Percentiles rank a stretch among this genome's conserved stretches.
Evolutionary conservation across 2,797 vertebrate genomes (phyloP).

Genomic region (Synanceia verrucosa): DNA sequence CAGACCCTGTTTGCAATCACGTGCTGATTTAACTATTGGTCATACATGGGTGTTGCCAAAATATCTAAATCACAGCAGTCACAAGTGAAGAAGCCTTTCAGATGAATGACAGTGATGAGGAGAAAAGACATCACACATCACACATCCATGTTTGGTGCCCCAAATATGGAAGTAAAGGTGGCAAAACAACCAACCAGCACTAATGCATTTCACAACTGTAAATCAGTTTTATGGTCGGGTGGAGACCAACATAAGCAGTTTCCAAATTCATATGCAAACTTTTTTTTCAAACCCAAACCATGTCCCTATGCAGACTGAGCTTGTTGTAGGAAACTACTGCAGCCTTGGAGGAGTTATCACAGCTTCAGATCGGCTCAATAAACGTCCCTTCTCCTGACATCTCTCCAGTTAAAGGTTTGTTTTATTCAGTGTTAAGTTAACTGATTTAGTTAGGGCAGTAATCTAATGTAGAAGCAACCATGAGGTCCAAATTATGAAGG

Average conservation of each 20-base stretch:
- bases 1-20: too few species aligned
- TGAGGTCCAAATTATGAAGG: conserved; percentile 14
- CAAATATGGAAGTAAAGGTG: too few species aligned
- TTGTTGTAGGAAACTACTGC: not conserved
- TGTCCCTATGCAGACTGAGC: not conserved
- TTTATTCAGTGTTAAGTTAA: not conserved
- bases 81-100: too few species aligned
- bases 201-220: too few species aligned
- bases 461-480: conserved; percentile 17
- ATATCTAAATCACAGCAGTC: too few species aligned
- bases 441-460: conserved; percentile 18
- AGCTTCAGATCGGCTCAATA: not conserved
- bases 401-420: not conserved
- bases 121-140: too few species aligned
- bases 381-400: not conserved
- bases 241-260: not conserved
- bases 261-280: not conserved
- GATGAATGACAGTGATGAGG: too few species aligned
- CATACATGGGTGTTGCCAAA: too few species aligned
- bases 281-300: not conserved
- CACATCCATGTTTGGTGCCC: too few species aligned
- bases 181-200: too few species aligned
- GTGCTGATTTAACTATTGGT: too few species aligned
- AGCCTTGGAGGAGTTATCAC: not conserved
- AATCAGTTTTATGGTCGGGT: not conserved